Percentiles rank a stretch among this genome's conserved stretches.
Evolutionary conservation across 2,113 vertebrate genomes (phyloP).

Genomic region (Ceuthmochares aereus): DNA sequence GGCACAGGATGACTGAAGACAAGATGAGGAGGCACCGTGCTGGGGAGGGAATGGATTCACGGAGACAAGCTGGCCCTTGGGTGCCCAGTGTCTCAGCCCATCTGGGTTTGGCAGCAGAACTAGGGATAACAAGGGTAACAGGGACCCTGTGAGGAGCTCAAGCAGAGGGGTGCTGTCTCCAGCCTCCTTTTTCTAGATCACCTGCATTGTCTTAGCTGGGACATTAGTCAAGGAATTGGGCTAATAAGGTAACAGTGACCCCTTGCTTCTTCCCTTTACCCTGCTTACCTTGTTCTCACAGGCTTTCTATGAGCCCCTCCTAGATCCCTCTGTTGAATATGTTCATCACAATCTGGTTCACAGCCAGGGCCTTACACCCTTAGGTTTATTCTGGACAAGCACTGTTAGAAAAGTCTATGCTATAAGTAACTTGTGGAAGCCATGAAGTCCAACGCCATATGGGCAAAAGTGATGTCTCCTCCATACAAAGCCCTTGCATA

Average conservation of each 20-base stretch:
- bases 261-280: neutral
- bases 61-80: neutral
- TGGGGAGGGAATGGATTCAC: neutral
- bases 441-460: neutral
- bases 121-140: neutral
- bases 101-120: neutral
- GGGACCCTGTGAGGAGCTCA: rapidly evolving
- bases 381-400: neutral
- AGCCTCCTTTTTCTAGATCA: neutral
- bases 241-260: neutral
- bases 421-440: neutral
- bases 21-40: neutral
- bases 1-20: rapidly evolving
- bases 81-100: neutral
- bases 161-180: neutral
- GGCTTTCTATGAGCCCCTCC: neutral
- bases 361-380: rapidly evolving
- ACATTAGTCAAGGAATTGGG: neutral
- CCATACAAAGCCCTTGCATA: neutral
- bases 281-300: neutral
- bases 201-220: neutral
- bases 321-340: neutral
- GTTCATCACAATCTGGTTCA: neutral
- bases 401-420: neutral
- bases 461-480: neutral